These are phyloP conservation scores for Macrobrachium rosenbergii DNA, from an alignment of 1,140 invertebrate species.

Conservation along the genomic window DNA sequence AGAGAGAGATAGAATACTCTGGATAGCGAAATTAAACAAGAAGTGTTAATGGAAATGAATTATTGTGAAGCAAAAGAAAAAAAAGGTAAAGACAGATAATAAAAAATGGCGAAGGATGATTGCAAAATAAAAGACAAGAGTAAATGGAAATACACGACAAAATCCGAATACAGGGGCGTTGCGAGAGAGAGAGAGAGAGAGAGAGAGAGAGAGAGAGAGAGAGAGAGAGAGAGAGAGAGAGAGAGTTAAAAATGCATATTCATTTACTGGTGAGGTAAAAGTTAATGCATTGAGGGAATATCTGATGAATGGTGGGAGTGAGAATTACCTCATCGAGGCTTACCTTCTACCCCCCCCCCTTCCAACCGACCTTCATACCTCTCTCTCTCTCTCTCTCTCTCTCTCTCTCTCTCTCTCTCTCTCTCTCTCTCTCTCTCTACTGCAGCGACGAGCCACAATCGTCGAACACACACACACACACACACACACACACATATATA, in stretches of 20 bases:
- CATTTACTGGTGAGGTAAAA: too few relatives aligned
- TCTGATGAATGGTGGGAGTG: too few relatives aligned
- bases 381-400: background rate
- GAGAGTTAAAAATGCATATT: too few relatives aligned
- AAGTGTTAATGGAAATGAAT: background rate
- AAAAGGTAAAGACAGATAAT: background rate
- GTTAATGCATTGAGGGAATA: too few relatives aligned
- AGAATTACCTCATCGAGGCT: background rate
- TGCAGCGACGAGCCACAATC: too few relatives aligned
- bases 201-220: background rate
- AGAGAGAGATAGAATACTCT: too few relatives aligned
- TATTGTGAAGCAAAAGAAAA: background rate
- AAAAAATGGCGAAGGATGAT: background rate
- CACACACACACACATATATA: too few relatives aligned
- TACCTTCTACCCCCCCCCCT: background rate
- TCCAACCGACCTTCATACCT: background rate
- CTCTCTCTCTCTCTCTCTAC: background rate
- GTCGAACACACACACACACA: too few relatives aligned
- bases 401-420: too few relatives aligned
- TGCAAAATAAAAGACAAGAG: background rate
- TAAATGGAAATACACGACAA: background rate
- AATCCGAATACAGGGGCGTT: background rate
- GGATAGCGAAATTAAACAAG: background rate
- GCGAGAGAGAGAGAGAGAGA: conserved; percentile 1
- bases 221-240: background rate